Base-by-base conservation (phyloP, 2,113 vertebrate genomes). In the Pholis gunnellus region DNA sequence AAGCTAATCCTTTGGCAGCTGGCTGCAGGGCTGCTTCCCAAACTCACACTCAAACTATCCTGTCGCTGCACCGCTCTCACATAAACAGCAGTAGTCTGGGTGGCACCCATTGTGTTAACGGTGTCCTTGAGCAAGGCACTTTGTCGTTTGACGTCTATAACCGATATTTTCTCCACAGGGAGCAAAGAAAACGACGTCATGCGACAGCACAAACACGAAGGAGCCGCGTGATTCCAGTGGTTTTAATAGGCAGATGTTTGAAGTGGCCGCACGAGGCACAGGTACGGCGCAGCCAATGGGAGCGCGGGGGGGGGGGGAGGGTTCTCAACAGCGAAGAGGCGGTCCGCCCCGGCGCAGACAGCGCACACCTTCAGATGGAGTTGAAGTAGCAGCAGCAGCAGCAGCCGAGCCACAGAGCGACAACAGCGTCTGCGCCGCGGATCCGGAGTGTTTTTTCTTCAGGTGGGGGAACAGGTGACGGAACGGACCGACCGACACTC, bases 331-430 rank as follows among this genome's bases (percentile, higher is more conserved):
- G 82, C 40, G 29, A 22, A 14, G 89, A 82, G 91, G 92, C 89
- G 93, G 86, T 80, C 46, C 89, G 38, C 57, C 60, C 52, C 65
- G 52, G 72, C 85, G 22, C 90, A 74, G 42, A 78, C 90, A 66
- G 83, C 82, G 87, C 93, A 93, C 94, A 96, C 95, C 95, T 95
- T 95, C 95, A 91, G 83, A 89, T 88, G 88, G 91, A 90, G 89
- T 92, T 86, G 88, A 91, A 92, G 87, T 89, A 89, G 59, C 88
- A 85, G 78, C 88, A 36, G 82, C 85, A 67, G 65, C 65, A 68
- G 65, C 66, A 86, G 88, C 72, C 82, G 77, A 91, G 48, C 88
- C 17, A 22, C 84, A 71, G 84, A 85, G 87, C 44, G 59, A 74
- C 72, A 40, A 48, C 85, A 85, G 80, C 82, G 77, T 50, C 67